Conservation (phyloP, 2,113 vertebrate species). For the Callipepla californica region DNA sequence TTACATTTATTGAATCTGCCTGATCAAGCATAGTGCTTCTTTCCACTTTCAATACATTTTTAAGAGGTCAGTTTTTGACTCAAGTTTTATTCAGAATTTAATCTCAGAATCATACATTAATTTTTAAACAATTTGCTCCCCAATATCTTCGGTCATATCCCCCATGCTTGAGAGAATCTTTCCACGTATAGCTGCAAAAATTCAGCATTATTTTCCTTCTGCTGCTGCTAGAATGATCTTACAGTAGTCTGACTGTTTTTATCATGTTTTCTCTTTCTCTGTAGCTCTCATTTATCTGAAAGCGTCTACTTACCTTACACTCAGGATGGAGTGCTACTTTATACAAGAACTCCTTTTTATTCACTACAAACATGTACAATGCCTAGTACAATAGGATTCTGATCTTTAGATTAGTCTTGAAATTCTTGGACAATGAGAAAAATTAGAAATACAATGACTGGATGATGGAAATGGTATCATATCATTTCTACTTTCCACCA, state of each 20-base stretch:
- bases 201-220: not conserved
- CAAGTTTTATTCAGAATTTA: not conserved
- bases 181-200: not conserved
- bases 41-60: not conserved
- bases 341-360: not conserved
- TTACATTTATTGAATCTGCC: not conserved
- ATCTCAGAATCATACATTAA: not conserved
- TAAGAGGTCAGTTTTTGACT: not conserved
- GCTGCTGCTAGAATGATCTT: not conserved
- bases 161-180: not conserved
- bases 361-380: not conserved
- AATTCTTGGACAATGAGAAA: not conserved
- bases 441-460: not conserved
- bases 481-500: not conserved
- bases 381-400: rapidly evolving
- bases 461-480: not conserved
- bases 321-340: not conserved
- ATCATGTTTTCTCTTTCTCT: not conserved
- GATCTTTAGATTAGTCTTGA: not conserved
- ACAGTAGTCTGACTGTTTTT: not conserved
- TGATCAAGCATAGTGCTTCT: not conserved
- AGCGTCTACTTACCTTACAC: not conserved
- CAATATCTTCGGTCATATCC: not conserved
- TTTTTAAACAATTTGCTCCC: not conserved
- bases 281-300: not conserved